phyloP scores from a whole-genome alignment of 2,797 vertebrate genomes.

The Acanthurus leucopareius region DNA sequence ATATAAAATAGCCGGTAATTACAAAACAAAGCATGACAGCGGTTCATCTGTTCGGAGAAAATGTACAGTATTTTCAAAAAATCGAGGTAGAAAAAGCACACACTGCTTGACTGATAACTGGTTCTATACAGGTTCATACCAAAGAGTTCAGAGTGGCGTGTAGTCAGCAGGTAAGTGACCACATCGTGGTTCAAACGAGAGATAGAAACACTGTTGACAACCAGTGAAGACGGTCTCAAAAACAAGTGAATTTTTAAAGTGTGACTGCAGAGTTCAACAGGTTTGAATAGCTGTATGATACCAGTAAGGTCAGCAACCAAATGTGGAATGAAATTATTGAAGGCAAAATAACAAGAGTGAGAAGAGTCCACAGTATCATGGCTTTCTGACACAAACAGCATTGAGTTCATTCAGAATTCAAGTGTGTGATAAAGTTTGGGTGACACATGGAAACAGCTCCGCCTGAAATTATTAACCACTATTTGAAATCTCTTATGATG shows the following conservation, averaged over 20 bases:
- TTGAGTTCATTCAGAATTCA: conserved; percentile 36
- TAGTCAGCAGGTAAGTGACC: conserved; percentile 19
- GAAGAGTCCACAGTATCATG: conserved; percentile 46
- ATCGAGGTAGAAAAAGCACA: conserved; percentile 84
- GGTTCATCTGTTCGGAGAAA: conserved; percentile 56
- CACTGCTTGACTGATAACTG: conserved; percentile 60
- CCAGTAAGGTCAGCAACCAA: conserved; percentile 20
- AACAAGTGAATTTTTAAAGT: conserved; percentile 33
- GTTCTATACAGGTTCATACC: conserved; percentile 53
- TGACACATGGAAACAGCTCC: conserved; percentile 38
- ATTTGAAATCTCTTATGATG: conserved; percentile 32
- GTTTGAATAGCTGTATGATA: conserved; percentile 15
- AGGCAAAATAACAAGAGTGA: conserved; percentile 38
- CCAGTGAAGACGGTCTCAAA: conserved; percentile 28
- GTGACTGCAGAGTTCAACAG: conserved; percentile 26
- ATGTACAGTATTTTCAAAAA: conserved; percentile 71
- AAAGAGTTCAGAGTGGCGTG: conserved; percentile 37
- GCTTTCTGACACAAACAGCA: conserved; percentile 27
- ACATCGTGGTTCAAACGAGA: conserved; percentile 34
- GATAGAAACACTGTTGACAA: conserved; percentile 24
- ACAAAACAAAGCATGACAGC: conserved; percentile 68
- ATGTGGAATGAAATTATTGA: conserved; percentile 26
- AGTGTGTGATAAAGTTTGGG: conserved; percentile 24
- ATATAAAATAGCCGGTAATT: conserved; percentile 71
- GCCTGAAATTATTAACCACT: conserved; percentile 4